A percentile compares a stretch with the other conserved stretches of the same genome.
These are phyloP conservation scores for Microcebus ravelobensis DNA, from an alignment of 2,113 vertebrate genomes.

Conservation along the genomic window DNA sequence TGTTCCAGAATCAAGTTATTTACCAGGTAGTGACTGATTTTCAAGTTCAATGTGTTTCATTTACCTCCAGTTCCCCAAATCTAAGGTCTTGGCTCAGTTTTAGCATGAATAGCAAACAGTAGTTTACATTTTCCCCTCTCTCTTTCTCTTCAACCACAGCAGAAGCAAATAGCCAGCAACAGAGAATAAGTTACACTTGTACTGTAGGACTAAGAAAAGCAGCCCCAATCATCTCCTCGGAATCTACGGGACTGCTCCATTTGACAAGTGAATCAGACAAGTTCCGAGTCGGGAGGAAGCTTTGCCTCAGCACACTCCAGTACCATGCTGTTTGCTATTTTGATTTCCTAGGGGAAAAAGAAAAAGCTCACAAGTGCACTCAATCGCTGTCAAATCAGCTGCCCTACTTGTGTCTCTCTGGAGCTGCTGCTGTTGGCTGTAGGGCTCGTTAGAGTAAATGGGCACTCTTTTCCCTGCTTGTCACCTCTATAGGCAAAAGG, in stretches of 20 bases:
- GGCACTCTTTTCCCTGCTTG: slow-evolving; percentile 17
- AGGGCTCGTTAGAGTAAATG: not conserved
- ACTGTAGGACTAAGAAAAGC: not conserved
- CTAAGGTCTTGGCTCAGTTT: not conserved
- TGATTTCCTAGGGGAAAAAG: slow-evolving; percentile 46
- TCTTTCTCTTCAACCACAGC: not conserved
- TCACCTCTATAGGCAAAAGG: not conserved
- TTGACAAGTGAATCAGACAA: not conserved
- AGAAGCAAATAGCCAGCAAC: slow-evolving; percentile 58
- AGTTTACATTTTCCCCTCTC: not conserved
- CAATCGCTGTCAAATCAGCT: slow-evolving; percentile 57
- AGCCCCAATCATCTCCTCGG: not conserved
- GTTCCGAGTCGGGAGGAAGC: not conserved
- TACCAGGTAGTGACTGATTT: not conserved
- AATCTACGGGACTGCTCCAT: not conserved
- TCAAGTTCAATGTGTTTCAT: not conserved
- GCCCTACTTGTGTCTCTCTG: not conserved
- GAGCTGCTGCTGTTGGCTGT: not conserved
- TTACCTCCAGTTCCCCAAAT: not conserved
- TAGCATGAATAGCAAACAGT: not conserved
- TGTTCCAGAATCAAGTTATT: not conserved
- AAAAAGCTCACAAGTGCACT: not conserved
- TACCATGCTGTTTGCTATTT: not conserved
- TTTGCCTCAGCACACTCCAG: not conserved
- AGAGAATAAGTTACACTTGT: not conserved